Evolutionary conservation across 2,888 invertebrate genomes (phyloP).

Genomic region (Lycophotia porphyrea): DNA sequence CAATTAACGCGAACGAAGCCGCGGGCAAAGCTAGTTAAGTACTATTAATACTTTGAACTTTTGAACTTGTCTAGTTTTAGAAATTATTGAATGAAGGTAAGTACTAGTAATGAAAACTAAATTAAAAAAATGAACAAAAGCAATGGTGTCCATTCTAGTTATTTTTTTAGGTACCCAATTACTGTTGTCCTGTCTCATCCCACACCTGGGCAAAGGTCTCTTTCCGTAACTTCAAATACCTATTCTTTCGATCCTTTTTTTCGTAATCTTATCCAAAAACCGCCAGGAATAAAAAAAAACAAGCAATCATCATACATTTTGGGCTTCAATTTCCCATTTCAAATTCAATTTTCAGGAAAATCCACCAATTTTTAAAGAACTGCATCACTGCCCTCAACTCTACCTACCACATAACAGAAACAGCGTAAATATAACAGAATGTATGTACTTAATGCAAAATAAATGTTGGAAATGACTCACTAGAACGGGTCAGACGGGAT

Average conservation of each 20-base stretch:
- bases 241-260: not conserved
- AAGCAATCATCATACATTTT: too few relatives aligned
- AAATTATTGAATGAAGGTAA: not conserved
- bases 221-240: not conserved
- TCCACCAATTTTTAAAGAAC: not conserved
- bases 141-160: not conserved
- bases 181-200: not conserved
- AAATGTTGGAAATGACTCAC: slow-evolving; percentile 68
- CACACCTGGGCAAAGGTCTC: not conserved
- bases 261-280: not conserved
- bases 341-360: not conserved
- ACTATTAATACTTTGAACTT: too few relatives aligned
- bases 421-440: slow-evolving; percentile 42
- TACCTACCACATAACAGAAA: slow-evolving; percentile 27
- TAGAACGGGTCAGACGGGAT: slow-evolving; percentile 68
- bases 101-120: not conserved
- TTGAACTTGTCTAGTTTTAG: not conserved
- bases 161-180: not conserved
- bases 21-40: too few relatives aligned
- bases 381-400: not conserved
- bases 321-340: not conserved
- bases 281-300: not conserved
- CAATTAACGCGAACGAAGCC: too few relatives aligned
- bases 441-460: slow-evolving; percentile 65
- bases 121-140: not conserved